Conservation (phyloP, 2,113 vertebrate genomes). For the Oryzias curvinotus region DNA sequence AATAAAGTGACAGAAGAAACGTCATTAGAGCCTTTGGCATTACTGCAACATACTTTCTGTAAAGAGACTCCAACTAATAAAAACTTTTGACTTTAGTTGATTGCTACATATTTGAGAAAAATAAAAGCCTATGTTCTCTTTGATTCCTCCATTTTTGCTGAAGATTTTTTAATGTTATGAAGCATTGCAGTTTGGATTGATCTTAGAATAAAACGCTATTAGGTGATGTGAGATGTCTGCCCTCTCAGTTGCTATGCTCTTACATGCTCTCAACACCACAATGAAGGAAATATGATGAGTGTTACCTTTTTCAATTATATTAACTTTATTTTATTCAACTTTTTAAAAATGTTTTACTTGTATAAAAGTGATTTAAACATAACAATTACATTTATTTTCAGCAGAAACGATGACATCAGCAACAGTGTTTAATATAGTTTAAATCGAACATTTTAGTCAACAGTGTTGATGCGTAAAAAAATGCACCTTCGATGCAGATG, state of each 20-base stretch:
- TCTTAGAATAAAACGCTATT: slow-evolving; percentile 33
- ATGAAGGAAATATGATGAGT: neutral
- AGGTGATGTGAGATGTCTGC: slow-evolving; percentile 40
- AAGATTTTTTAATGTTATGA: slow-evolving; percentile 35
- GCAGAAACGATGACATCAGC: too few relatives aligned
- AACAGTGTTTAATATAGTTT: too few relatives aligned
- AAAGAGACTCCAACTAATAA: slow-evolving; percentile 1
- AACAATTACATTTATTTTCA: too few relatives aligned
- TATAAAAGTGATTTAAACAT: too few relatives aligned
- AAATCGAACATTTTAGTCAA: too few relatives aligned
- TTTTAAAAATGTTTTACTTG: neutral
- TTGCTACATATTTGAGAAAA: too few relatives aligned
- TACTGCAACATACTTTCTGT: neutral
- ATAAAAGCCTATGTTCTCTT: slow-evolving; percentile 4
- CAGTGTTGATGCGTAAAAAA: too few relatives aligned
- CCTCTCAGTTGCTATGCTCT: slow-evolving; percentile 9
- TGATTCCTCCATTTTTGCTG: slow-evolving; percentile 32
- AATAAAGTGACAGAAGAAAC: too few relatives aligned
- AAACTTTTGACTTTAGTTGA: neutral
- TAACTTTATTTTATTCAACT: neutral
- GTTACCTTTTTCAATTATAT: neutral
- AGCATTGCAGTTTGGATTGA: slow-evolving; percentile 41
- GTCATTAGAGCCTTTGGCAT: too few relatives aligned
- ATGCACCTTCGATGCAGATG: too few relatives aligned
- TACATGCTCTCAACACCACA: too few relatives aligned